phyloP scores from a whole-genome alignment of 2,888 invertebrate species.

The Steinernema carpocapsae region DNA sequence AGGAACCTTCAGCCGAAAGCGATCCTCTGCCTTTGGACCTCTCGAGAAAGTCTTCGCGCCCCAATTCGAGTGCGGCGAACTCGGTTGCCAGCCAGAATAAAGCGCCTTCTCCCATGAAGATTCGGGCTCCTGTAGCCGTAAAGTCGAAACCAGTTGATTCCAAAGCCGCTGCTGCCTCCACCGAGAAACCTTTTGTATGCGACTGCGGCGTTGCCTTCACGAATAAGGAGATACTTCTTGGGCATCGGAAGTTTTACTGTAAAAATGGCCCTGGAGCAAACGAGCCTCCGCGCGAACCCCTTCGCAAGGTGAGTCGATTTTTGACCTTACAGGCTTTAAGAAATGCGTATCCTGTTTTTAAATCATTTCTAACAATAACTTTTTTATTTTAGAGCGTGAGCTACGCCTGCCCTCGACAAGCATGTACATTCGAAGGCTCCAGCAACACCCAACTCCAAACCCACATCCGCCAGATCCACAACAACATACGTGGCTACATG shows the following conservation, averaged over 20 bases:
- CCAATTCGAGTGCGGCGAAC: background rate
- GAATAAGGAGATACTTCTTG: background rate
- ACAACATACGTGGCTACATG: constrained; percentile 17
- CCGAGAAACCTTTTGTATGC: constrained; percentile 29
- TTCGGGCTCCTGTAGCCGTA: background rate
- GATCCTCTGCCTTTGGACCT: background rate
- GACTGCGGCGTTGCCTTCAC: constrained; percentile 37
- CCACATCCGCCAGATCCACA: constrained; percentile 25
- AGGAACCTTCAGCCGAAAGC: background rate
- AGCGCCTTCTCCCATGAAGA: background rate
- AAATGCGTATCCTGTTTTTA: too few relatives aligned
- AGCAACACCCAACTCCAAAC: constrained; percentile 9
- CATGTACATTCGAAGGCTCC: background rate
- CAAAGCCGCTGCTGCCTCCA: background rate
- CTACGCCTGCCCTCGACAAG: background rate
- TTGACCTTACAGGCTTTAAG: too few relatives aligned
- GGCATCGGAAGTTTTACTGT: constrained; percentile 35
- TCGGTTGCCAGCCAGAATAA: background rate
- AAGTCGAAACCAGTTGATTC: background rate
- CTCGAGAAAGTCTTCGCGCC: constrained; percentile 7
- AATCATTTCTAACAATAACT: background rate
- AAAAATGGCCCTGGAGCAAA: constrained; percentile 7
- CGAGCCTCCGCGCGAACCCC: constrained; percentile 10
- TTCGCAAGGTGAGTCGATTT: constrained; percentile 25
- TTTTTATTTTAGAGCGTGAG: background rate